A percentile compares a stretch with the other conserved stretches of the same genome.
These are phyloP conservation scores for Pteronura brasiliensis DNA, from an alignment of 2,113 vertebrate species.

Conservation along the genomic window DNA sequence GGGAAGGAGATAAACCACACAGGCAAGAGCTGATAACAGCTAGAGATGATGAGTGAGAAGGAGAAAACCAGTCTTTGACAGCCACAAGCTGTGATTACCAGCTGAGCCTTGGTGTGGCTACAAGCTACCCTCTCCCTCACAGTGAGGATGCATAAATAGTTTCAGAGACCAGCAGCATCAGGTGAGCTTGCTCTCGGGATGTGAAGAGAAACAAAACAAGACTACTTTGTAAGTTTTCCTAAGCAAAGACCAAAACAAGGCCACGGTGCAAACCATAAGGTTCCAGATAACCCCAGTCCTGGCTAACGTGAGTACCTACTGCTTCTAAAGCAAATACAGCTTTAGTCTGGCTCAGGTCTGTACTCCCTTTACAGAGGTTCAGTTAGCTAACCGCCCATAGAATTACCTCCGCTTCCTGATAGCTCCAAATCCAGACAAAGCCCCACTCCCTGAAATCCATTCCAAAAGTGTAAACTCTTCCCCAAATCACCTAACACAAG, in stretches of 20 bases:
- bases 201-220: not conserved
- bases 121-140: not conserved
- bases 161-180: not conserved
- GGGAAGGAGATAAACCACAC: not conserved
- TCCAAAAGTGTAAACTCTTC: not conserved
- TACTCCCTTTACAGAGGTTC: not conserved
- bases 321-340: not conserved
- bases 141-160: accelerated
- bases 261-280: not conserved
- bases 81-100: not conserved
- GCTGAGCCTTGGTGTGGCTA: not conserved
- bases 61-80: not conserved
- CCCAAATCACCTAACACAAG: no score
- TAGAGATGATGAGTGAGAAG: not conserved
- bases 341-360: not conserved
- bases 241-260: not conserved
- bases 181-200: no score
- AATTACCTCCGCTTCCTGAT: not conserved
- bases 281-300: no score
- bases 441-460: not conserved
- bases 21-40: not conserved
- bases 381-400: not conserved
- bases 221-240: not conserved
- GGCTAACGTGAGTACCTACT: not conserved
- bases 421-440: not conserved